Percentiles rank a stretch among this genome's conserved stretches.
These are phyloP conservation scores for Volucella inanis DNA, from an alignment of 2,888 invertebrate species.

Conservation along the genomic window DNA sequence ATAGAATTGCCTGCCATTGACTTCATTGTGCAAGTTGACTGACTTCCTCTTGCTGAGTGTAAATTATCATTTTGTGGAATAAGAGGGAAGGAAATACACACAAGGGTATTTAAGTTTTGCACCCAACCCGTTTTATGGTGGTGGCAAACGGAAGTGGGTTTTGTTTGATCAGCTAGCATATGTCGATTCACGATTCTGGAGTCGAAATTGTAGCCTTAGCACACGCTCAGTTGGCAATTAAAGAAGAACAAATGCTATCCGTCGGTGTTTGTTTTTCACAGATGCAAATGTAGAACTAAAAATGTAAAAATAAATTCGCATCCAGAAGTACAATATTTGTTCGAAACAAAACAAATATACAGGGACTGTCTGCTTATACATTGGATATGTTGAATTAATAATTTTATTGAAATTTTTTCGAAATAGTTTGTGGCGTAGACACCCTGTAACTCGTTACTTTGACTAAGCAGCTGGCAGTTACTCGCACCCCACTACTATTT, in stretches of 20 bases:
- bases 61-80: conserved; percentile 43
- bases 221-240: conserved; percentile 44
- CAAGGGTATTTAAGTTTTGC: conserved; percentile 62
- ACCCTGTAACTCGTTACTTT: no score
- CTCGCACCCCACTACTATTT: no score
- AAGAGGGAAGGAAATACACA: conserved; percentile 54
- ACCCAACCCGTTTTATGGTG: conserved; percentile 60
- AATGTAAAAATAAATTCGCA: no score
- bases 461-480: no score
- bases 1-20: conserved; percentile 67
- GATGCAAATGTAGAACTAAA: no score
- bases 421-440: no score
- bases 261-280: no score
- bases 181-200: conserved; percentile 31
- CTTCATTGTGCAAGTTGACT: conserved; percentile 68
- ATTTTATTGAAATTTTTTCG: no score
- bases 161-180: conserved; percentile 63
- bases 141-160: conserved; percentile 59
- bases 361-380: no score
- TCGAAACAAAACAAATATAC: no score
- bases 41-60: conserved; percentile 68
- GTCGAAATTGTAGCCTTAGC: not conserved
- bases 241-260: conserved; percentile 11
- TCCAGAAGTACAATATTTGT: no score
- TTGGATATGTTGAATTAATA: no score